Evolutionary conservation across 2,113 vertebrate species (phyloP).

Genomic region (Mirza zaza): DNA sequence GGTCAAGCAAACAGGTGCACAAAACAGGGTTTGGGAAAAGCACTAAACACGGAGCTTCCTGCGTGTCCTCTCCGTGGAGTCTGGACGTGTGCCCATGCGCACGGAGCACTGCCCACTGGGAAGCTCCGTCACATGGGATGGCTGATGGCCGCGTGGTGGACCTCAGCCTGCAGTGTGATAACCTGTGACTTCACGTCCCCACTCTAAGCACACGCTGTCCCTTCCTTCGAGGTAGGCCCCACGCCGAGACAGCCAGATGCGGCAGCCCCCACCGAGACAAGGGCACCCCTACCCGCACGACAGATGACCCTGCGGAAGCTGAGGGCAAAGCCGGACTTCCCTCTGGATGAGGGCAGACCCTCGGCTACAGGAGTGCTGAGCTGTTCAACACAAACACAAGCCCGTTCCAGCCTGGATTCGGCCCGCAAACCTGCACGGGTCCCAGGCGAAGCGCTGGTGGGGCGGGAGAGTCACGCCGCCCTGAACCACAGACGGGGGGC

Average conservation of each 20-base stretch:
- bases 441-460: neutral
- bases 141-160: too few species aligned
- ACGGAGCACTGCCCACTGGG: neutral
- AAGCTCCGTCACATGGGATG: neutral
- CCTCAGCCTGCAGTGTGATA: neutral
- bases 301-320: neutral
- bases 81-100: neutral
- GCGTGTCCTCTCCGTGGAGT: too few species aligned
- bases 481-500: neutral
- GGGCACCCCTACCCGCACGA: neutral
- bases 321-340: neutral
- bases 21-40: neutral
- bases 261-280: neutral
- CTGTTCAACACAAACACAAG: neutral
- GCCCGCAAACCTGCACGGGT: fast-evolving
- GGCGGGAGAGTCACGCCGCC: neutral
- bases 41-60: too few species aligned
- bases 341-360: neutral
- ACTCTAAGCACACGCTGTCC: neutral
- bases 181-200: neutral
- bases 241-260: fast-evolving
- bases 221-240: neutral
- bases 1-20: neutral
- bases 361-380: too few species aligned
- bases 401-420: neutral